Evolutionary conservation across 2,888 invertebrate species (phyloP).

Genomic region (Hesperia comma): DNA sequence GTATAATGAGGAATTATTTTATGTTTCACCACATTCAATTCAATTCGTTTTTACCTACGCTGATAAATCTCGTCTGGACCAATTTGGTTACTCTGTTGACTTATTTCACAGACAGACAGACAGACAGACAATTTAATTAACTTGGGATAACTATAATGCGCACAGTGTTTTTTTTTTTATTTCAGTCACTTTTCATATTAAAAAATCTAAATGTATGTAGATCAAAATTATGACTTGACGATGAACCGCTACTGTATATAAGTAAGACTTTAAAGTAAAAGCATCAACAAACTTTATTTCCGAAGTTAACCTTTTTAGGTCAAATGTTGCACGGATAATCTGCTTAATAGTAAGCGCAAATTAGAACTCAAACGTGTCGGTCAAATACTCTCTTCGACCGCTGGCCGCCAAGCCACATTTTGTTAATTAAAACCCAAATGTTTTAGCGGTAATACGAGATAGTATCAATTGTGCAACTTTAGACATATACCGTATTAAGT

Average conservation of each 20-base stretch:
- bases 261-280: slow-evolving; percentile 45
- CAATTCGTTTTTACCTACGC: no score
- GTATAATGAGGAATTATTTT: no score
- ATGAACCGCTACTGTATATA: slow-evolving; percentile 51
- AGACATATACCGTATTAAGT: slow-evolving; percentile 25
- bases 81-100: no score
- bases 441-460: slow-evolving; percentile 56
- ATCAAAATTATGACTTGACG: slow-evolving; percentile 55
- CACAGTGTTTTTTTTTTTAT: no score
- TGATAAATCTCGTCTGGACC: no score
- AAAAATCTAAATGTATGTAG: not conserved
- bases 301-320: no score
- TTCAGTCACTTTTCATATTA: no score
- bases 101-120: no score
- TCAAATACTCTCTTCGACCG: slow-evolving; percentile 60
- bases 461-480: slow-evolving; percentile 31
- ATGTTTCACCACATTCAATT: no score
- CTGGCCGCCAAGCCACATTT: slow-evolving; percentile 57
- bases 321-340: slow-evolving; percentile 62
- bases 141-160: no score
- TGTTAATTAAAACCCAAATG: slow-evolving; percentile 67
- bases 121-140: no score
- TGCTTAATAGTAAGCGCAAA: slow-evolving; percentile 61
- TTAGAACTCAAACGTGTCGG: slow-evolving; percentile 64
- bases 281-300: no score